Evolutionary conservation across 1,140 invertebrate genomes (phyloP), one percentile per base, ranked within the genome.

Genomic region (Diorhabda sublineata): DNA sequence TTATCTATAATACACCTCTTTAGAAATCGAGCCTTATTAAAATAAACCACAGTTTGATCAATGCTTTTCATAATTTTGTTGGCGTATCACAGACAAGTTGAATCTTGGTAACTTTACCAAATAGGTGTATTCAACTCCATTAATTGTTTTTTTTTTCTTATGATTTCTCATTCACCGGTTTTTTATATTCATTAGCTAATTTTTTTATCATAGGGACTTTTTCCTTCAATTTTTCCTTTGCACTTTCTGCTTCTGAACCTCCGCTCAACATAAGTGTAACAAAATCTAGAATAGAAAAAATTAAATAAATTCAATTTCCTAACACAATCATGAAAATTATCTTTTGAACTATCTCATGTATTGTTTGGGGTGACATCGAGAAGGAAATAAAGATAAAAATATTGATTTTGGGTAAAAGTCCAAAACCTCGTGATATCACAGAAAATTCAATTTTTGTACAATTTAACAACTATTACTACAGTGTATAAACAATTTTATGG

Each of bases 161-260:
- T 45, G 61, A 47, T 61, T 74, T 76, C 59, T 76, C 74, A 52
- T n/a, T 61, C 3, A 61, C 64, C 9, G 71, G 66, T 61, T 81
- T 82, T 64, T 82, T 82, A 69, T 76, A 83, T 58, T 81, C 76
- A 62, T 69, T 74, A 7, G 81, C 80, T 11, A 82, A 80, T 41
- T 75, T 74, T 74, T 81, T 82, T 4, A 83, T 76, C 2, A 47
- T 64, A 3, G 73, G 42, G 41, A 81, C 75, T 73, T 80, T 81
- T 63, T 79, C 78, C 70, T 76, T 75, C 8, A 83, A 72, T 66
- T 77, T 76, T 66, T 79, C 77, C 63, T 78, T 78, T 5, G 76
- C 79, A 65, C 74, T 80, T 70, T 81, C 80, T 44, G 77, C 76
- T 67, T 82, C 82, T 9, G 69, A 72, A 45, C 72, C 76, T 47